Evolutionary conservation across 2,113 vertebrate species (phyloP).

Genomic region (Gulo gulo): DNA sequence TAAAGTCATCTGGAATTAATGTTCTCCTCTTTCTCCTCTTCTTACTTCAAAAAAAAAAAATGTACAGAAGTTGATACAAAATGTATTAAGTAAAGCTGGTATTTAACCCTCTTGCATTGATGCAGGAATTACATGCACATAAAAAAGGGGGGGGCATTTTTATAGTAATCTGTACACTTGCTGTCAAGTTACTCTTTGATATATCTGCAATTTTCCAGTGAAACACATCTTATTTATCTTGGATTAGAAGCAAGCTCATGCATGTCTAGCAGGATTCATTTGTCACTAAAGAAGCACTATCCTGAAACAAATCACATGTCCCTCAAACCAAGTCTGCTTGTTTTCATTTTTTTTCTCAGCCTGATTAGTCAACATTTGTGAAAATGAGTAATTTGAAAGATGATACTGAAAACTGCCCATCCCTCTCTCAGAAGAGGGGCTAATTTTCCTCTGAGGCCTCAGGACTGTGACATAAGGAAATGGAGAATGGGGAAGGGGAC

Average conservation of each 20-base stretch:
- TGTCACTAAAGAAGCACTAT: background rate
- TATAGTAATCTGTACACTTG: conserved; percentile 57
- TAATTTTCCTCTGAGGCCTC: background rate
- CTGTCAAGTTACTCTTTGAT: conserved; percentile 29
- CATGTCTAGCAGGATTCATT: background rate
- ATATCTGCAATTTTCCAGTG: conserved; percentile 36
- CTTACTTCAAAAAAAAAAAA: conserved; percentile 44
- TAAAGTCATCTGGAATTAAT: conserved; percentile 83
- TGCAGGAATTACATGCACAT: background rate
- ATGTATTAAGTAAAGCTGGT: conserved; percentile 54
- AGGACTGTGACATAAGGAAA: background rate
- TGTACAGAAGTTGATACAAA: conserved; percentile 76
- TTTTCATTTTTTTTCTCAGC: conserved; percentile 58
- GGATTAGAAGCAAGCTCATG: conserved; percentile 9
- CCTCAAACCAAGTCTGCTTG: background rate
- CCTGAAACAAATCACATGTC: conserved; percentile 20
- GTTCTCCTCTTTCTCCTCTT: conserved; percentile 62
- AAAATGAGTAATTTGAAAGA: conserved; percentile 53
- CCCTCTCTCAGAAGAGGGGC: background rate
- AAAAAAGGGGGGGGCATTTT: conserved; percentile 45
- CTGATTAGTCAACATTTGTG: conserved; percentile 44
- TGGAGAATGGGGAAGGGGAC: background rate
- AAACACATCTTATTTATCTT: conserved; percentile 53
- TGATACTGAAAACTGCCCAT: background rate
- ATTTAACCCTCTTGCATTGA: conserved; percentile 10